phyloP scores from a whole-genome alignment of 2,888 invertebrate species.

The Xestia sexstrigata region DNA sequence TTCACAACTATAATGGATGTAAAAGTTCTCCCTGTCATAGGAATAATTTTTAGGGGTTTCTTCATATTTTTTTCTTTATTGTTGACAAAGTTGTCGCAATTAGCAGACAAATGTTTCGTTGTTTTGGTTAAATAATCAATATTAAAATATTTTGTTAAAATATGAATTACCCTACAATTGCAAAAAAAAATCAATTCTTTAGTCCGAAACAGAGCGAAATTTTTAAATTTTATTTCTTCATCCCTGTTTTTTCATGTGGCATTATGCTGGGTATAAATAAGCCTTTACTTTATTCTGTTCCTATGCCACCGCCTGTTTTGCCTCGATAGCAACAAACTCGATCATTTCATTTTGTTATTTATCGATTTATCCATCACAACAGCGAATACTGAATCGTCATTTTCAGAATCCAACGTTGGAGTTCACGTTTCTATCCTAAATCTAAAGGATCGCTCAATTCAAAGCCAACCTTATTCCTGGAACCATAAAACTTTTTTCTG shows the following conservation, averaged over 20 bases:
- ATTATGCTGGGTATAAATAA: not conserved
- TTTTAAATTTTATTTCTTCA: not conserved
- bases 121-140: not conserved
- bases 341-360: not conserved
- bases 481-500: slow-evolving; percentile 34
- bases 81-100: too few species aligned
- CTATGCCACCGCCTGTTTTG: not conserved
- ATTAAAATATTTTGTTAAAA: too few species aligned
- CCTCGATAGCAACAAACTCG: not conserved
- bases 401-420: not conserved
- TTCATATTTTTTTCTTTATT: too few species aligned
- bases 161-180: not conserved
- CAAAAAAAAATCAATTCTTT: not conserved
- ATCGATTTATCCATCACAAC: not conserved
- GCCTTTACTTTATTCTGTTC: not conserved
- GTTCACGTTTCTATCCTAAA: not conserved
- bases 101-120: not conserved
- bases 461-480: not conserved
- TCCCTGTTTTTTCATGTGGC: not conserved
- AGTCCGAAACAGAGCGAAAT: not conserved
- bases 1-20: too few species aligned
- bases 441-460: too few species aligned
- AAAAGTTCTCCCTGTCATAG: too few species aligned
- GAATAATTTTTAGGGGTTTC: too few species aligned
- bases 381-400: not conserved